Percentiles rank a stretch among this genome's conserved stretches.
phyloP scores from a whole-genome alignment of 2,113 vertebrate genomes.

The Anolis sagrei region DNA sequence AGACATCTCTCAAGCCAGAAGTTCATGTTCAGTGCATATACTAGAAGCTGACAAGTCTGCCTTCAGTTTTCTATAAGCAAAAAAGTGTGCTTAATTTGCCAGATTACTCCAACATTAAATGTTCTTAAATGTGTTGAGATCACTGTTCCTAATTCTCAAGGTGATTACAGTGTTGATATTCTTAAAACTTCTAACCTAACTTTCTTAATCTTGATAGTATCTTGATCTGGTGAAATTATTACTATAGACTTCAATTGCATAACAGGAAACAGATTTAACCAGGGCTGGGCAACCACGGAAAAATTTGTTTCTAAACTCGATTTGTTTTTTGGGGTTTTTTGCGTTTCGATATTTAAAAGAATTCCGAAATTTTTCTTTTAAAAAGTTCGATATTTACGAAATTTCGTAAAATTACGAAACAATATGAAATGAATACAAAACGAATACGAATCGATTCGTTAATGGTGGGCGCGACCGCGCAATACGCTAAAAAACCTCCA shows the following conservation, averaged over 20 bases:
- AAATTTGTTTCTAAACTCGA: too few relatives aligned
- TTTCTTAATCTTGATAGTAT: not conserved
- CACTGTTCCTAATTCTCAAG: not conserved
- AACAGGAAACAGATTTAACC: not conserved
- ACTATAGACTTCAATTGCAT: slow-evolving; percentile 35
- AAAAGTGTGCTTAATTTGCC: not conserved
- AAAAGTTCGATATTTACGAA: too few relatives aligned
- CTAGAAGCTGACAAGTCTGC: not conserved
- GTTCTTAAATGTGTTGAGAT: not conserved
- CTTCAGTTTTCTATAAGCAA: not conserved
- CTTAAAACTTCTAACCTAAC: too few relatives aligned
- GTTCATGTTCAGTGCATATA: not conserved
- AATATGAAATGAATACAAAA: too few relatives aligned
- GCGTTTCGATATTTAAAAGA: too few relatives aligned
- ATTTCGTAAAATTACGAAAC: too few relatives aligned
- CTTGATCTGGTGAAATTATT: not conserved
- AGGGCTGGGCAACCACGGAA: too few relatives aligned
- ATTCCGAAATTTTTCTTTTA: too few relatives aligned
- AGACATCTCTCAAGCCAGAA: not conserved
- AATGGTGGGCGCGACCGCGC: too few relatives aligned
- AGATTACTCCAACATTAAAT: not conserved
- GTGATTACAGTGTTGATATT: not conserved
- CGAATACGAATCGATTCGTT: too few relatives aligned
- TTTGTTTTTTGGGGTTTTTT: too few relatives aligned
- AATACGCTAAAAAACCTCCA: too few relatives aligned